A percentile compares a stretch with the other conserved stretches of the same genome.
phyloP scores from a whole-genome alignment of 2,113 vertebrate genomes.

The Pterocles burchelli region DNA sequence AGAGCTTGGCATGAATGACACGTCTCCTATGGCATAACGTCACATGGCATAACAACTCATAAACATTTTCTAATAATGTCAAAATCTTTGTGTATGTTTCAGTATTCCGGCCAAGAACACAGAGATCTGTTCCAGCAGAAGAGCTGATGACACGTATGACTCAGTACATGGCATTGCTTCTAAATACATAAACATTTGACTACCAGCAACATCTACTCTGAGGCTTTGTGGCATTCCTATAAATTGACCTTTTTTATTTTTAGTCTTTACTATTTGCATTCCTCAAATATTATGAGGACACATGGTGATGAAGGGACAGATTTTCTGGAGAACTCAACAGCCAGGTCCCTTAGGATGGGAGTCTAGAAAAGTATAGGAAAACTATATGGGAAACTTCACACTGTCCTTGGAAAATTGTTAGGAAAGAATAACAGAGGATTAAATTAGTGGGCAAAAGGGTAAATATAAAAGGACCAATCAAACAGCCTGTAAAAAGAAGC shows the following conservation, averaged over 20 bases:
- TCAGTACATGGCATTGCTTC: background rate
- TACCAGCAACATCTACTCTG: background rate
- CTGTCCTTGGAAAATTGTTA: background rate
- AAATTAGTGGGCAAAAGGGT: background rate
- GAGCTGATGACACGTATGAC: background rate
- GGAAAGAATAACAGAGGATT: background rate
- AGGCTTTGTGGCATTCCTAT: background rate
- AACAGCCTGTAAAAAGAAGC: background rate
- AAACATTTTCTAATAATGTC: background rate
- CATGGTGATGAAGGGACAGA: background rate
- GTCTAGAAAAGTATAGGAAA: background rate
- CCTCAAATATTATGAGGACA: background rate
- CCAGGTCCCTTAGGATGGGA: background rate
- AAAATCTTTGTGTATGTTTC: background rate
- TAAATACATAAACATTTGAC: background rate
- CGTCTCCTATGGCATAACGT: background rate
- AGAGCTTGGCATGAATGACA: background rate
- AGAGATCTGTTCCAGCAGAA: background rate
- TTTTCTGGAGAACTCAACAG: background rate
- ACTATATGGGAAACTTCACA: background rate
- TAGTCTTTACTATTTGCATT: background rate
- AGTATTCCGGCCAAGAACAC: background rate
- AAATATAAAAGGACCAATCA: background rate
- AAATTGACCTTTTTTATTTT: background rate
- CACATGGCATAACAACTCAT: background rate